These are phyloP conservation scores for Anthophora plumipes DNA, from an alignment of 2,888 invertebrate genomes.

Conservation along the genomic window DNA sequence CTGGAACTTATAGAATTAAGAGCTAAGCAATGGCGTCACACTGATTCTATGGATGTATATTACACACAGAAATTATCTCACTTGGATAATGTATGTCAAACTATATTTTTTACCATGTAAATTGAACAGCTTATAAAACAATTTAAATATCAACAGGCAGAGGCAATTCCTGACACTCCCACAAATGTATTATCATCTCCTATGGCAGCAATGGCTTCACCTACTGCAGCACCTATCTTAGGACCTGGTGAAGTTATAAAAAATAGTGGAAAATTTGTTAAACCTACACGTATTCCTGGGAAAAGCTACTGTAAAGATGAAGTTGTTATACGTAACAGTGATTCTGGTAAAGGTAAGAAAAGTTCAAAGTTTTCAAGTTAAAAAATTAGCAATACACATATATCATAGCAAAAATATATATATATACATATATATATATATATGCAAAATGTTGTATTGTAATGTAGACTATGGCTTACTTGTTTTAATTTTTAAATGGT, in stretches of 20 bases:
- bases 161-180: constrained; percentile 76
- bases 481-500: constrained; percentile 26
- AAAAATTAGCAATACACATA: constrained; percentile 15
- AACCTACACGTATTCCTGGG: constrained; percentile 95
- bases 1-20: constrained; percentile 97
- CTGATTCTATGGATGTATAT: constrained; percentile 93
- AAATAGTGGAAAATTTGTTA: constrained; percentile 94
- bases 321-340: constrained; percentile 96
- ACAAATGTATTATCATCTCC: constrained; percentile 77
- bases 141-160: constrained; percentile 47
- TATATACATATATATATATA: too few relatives aligned
- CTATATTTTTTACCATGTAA: not conserved
- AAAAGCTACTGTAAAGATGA: constrained; percentile 98
- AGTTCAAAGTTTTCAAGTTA: constrained; percentile 11
- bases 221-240: constrained; percentile 87
- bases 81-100: constrained; percentile 83
- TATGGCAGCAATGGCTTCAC: constrained; percentile 82
- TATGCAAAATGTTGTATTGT: constrained; percentile 40
- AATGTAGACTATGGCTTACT: constrained; percentile 35
- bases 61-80: constrained; percentile 86
- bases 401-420: constrained; percentile 35
- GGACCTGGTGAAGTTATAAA: constrained; percentile 94
- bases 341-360: constrained; percentile 95
- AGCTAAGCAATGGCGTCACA: constrained; percentile 95
- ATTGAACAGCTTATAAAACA: not conserved